Percentiles rank a stretch among this genome's conserved stretches.
Conservation (phyloP, 2,113 vertebrate species). For the Oncorhynchus nerka region DNA sequence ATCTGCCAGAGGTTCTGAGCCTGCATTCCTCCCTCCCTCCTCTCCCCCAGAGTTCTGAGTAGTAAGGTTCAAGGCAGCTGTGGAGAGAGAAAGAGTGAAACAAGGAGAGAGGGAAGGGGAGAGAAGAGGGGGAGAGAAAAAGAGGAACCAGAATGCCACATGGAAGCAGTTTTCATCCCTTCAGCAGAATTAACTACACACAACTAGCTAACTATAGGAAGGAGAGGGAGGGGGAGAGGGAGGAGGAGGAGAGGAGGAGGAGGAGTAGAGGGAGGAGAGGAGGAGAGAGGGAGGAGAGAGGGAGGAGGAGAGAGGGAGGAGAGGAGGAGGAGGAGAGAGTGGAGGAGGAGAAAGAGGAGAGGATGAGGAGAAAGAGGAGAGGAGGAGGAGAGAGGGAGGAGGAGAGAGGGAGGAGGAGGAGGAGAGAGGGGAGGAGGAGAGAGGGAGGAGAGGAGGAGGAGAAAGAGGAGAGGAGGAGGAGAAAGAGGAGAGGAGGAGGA, state of each 20-base stretch:
- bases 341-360: background rate
- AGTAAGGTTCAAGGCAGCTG: background rate
- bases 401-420: too few species aligned
- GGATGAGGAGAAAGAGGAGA: too few species aligned
- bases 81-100: background rate
- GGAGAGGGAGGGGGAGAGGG: background rate
- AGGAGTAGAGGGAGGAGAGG: background rate
- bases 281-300: background rate
- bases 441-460: too few species aligned
- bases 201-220: background rate
- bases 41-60: background rate
- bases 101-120: background rate
- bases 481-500: too few species aligned
- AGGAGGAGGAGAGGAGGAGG: too few species aligned
- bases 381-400: background rate
- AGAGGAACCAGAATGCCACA: background rate
- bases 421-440: too few species aligned
- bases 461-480: background rate
- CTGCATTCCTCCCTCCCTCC: slow-evolving; percentile 4
- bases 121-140: background rate
- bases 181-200: background rate
- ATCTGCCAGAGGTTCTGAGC: background rate
- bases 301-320: background rate
- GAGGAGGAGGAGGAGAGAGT: background rate
- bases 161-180: background rate